phyloP scores from a whole-genome alignment of 2,888 invertebrate genomes.

The Notodonta ziczac region DNA sequence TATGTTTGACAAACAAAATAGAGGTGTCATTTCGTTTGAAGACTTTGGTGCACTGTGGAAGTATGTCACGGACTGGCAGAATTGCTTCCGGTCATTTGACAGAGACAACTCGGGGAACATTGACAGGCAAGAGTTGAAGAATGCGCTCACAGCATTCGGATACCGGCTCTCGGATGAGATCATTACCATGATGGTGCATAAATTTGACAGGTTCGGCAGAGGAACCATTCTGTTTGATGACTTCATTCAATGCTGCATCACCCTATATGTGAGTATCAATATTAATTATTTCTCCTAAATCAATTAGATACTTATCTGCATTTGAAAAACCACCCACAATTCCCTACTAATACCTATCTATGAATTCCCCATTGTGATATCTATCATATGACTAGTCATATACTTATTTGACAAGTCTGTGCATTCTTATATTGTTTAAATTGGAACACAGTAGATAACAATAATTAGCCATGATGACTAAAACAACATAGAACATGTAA shows the following conservation, averaged over 20 bases:
- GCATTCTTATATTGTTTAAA: no score
- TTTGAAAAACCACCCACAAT: no score
- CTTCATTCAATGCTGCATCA: slow-evolving; percentile 98
- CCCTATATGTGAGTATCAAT: slow-evolving; percentile 91
- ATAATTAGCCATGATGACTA: no score
- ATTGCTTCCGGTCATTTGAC: slow-evolving; percentile 97
- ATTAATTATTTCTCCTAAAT: background rate
- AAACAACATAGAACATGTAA: no score
- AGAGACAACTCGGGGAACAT: slow-evolving; percentile 96
- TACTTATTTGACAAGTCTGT: no score
- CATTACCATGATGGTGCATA: slow-evolving; percentile 91
- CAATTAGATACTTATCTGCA: no score
- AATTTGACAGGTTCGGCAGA: slow-evolving; percentile 96
- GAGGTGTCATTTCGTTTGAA: slow-evolving; percentile 96
- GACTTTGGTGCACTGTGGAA: slow-evolving; percentile 99
- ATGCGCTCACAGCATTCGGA: slow-evolving; percentile 95
- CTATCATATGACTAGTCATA: no score
- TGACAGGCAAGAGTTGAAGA: slow-evolving; percentile 94
- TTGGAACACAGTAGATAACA: no score
- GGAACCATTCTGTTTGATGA: slow-evolving; percentile 98
- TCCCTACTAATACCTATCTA: no score
- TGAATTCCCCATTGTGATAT: no score
- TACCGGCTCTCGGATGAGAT: slow-evolving; percentile 93
- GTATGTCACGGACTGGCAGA: slow-evolving; percentile 99
- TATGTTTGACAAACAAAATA: slow-evolving; percentile 96